Conservation (phyloP, 2,113 vertebrate genomes). For the Budorcas taxicolor region DNA sequence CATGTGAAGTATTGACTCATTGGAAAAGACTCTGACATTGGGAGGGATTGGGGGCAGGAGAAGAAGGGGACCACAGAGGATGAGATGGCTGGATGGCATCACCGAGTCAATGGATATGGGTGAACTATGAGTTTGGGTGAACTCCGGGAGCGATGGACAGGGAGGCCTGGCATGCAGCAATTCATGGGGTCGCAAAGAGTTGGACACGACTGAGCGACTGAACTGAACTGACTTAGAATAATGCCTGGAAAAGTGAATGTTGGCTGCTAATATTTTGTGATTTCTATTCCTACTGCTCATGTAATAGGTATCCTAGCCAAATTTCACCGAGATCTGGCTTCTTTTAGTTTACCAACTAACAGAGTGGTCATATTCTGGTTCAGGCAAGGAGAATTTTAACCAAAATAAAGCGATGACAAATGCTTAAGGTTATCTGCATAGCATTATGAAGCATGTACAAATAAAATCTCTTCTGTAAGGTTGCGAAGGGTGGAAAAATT, state of each 20-base stretch:
- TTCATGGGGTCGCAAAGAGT: too few species aligned
- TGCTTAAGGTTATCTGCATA: not conserved
- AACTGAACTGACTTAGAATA: not conserved
- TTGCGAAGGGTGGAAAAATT: not conserved
- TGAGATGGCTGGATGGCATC: too few species aligned
- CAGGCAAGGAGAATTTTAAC: not conserved
- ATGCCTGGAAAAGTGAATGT: not conserved
- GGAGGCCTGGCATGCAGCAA: too few species aligned
- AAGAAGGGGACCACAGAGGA: too few species aligned
- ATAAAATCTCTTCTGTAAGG: not conserved
- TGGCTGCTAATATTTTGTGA: not conserved
- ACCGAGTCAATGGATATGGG: fast-evolving
- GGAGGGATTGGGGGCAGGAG: too few species aligned
- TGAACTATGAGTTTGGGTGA: too few species aligned
- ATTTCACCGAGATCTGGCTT: not conserved
- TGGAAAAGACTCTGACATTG: too few species aligned
- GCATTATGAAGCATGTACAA: not conserved
- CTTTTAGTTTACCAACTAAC: not conserved
- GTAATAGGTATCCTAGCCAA: not conserved
- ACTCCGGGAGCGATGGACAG: too few species aligned
- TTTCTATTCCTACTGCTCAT: not conserved
- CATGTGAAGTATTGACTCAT: too few species aligned
- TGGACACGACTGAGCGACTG: too few species aligned
- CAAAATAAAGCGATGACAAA: not conserved
- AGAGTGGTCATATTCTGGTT: not conserved